These are phyloP conservation scores for Steinernema scapterisci DNA, from an alignment of 2,888 invertebrate genomes.

Conservation along the genomic window DNA sequence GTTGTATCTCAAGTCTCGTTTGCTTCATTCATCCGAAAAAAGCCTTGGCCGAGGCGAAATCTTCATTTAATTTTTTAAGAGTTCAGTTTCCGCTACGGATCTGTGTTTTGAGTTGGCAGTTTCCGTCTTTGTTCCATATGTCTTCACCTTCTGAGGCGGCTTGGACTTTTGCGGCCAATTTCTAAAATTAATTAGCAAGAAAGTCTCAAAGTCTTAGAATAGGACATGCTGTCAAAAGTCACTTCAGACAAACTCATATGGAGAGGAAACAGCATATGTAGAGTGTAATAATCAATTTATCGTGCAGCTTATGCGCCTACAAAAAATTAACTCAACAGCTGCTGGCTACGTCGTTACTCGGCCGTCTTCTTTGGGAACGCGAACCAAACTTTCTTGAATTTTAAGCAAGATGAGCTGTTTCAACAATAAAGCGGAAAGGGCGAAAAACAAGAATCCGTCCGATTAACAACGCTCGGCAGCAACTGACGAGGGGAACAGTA, in stretches of 20 bases:
- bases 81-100: too few relatives aligned
- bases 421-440: background rate
- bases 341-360: background rate
- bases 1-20: too few relatives aligned
- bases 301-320: background rate
- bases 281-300: constrained; percentile 24
- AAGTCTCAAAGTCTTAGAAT: too few relatives aligned
- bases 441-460: background rate
- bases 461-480: constrained; percentile 8
- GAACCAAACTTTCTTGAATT: background rate
- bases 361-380: constrained; percentile 17
- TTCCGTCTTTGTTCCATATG: too few relatives aligned
- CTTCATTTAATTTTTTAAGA: too few relatives aligned
- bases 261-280: background rate
- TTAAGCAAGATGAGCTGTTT: background rate
- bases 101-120: too few relatives aligned
- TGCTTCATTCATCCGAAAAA: too few relatives aligned
- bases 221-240: background rate
- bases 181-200: too few relatives aligned
- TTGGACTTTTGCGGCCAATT: too few relatives aligned
- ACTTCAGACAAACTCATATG: background rate
- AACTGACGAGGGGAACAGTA: background rate
- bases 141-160: background rate
- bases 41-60: too few relatives aligned
- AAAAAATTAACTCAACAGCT: constrained; percentile 12